phyloP scores from a whole-genome alignment of 2,888 invertebrate species.

The Cryptophagus acutangulus region DNA sequence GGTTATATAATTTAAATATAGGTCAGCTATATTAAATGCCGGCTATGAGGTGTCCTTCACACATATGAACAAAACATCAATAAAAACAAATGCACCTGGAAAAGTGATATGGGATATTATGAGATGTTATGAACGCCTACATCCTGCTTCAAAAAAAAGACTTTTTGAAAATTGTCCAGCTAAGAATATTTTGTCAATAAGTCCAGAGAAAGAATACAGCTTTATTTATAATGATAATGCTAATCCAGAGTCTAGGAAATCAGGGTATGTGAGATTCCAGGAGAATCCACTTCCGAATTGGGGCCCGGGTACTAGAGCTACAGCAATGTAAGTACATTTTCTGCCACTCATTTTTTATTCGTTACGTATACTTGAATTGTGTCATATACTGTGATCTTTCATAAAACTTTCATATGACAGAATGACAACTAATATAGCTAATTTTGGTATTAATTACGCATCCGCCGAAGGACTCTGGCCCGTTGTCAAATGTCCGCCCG shows the following conservation, averaged over 20 bases:
- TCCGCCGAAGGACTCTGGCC: too few relatives aligned
- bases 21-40: slow-evolving; percentile 85
- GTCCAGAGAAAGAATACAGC: slow-evolving; percentile 49
- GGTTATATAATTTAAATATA: too few relatives aligned
- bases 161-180: slow-evolving; percentile 51
- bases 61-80: slow-evolving; percentile 79
- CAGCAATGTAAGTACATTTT: slow-evolving; percentile 60
- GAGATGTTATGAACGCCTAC: slow-evolving; percentile 68
- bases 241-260: slow-evolving; percentile 72
- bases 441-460: too few relatives aligned
- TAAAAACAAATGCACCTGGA: slow-evolving; percentile 90
- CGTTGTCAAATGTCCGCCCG: too few relatives aligned
- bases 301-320: slow-evolving; percentile 85
- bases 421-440: too few relatives aligned
- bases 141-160: slow-evolving; percentile 63
- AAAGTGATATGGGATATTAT: slow-evolving; percentile 88
- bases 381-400: too few relatives aligned
- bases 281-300: slow-evolving; percentile 81
- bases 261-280: slow-evolving; percentile 74
- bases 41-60: slow-evolving; percentile 90
- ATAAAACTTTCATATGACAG: too few relatives aligned
- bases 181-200: slow-evolving; percentile 53
- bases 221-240: slow-evolving; percentile 63
- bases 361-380: too few relatives aligned
- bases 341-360: slow-evolving; percentile 11